Percentiles rank a stretch among this genome's conserved stretches.
Conservation (phyloP, 2,113 vertebrate genomes). For the Ctenomys sociabilis region DNA sequence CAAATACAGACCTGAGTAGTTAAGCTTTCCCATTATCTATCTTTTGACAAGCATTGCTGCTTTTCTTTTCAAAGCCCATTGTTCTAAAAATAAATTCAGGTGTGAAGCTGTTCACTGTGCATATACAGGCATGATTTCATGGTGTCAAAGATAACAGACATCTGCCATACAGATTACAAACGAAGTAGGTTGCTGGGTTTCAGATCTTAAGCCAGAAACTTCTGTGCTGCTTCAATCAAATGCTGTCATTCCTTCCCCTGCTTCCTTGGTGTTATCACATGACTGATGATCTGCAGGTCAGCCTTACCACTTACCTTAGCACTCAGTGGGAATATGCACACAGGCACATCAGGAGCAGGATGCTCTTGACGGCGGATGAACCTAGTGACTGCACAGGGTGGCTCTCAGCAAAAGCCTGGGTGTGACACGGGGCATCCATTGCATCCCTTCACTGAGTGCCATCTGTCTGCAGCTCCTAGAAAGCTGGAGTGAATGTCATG, state of each 20-base stretch:
- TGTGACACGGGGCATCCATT: constrained; percentile 18
- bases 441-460: constrained; percentile 65
- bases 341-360: fast-evolving
- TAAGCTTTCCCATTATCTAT: constrained; percentile 77
- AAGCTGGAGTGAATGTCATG: constrained; percentile 55
- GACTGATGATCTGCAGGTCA: constrained; percentile 73
- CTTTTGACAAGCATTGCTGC: constrained; percentile 72
- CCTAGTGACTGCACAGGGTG: neutral
- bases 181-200: constrained; percentile 62
- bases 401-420: neutral
- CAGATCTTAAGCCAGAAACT: constrained; percentile 55
- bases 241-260: constrained; percentile 46
- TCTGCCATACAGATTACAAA: constrained; percentile 79
- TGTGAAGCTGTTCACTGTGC: constrained; percentile 71
- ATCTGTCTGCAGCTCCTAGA: constrained; percentile 62
- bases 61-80: constrained; percentile 70
- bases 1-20: constrained; percentile 74
- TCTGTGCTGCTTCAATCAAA: constrained; percentile 39
- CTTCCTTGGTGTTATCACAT: neutral
- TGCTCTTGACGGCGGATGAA: neutral
- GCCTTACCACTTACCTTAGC: constrained; percentile 43
- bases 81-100: constrained; percentile 79
- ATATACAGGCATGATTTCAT: constrained; percentile 59
- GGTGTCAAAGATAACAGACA: constrained; percentile 77
- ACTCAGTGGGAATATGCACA: neutral